Conservation (phyloP, 2,113 vertebrate genomes). For the Eretmochelys imbricata region DNA sequence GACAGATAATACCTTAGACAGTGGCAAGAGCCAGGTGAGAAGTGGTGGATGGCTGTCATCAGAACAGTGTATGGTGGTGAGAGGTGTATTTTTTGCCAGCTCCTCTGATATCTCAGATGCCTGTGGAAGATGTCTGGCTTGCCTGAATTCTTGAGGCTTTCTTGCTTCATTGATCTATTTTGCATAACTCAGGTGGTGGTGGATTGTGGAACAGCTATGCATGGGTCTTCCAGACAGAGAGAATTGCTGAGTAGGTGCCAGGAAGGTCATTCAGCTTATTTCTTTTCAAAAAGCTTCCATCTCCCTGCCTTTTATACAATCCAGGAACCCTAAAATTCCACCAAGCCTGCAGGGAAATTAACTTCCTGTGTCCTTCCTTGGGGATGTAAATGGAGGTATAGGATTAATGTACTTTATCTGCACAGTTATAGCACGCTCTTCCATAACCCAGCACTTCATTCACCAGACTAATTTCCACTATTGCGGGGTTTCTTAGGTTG, state of each 20-base stretch:
- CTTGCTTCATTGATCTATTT: constrained; percentile 1
- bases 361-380: neutral
- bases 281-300: neutral
- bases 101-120: neutral
- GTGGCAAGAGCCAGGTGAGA: neutral
- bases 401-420: neutral
- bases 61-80: neutral
- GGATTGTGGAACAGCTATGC: neutral
- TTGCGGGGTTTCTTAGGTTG: neutral
- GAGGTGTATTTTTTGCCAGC: neutral
- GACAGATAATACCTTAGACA: neutral
- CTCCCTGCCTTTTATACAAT: neutral
- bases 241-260: neutral
- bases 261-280: neutral
- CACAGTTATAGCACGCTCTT: neutral
- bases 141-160: neutral
- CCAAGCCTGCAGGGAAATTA: neutral
- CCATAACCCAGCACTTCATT: neutral
- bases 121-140: neutral
- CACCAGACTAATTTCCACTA: rapidly evolving
- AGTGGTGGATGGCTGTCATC: neutral
- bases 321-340: neutral
- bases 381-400: neutral
- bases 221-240: neutral
- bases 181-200: neutral